Evolutionary conservation across 2,797 vertebrate genomes (phyloP).

Genomic region (Coregonus sp.): DNA sequence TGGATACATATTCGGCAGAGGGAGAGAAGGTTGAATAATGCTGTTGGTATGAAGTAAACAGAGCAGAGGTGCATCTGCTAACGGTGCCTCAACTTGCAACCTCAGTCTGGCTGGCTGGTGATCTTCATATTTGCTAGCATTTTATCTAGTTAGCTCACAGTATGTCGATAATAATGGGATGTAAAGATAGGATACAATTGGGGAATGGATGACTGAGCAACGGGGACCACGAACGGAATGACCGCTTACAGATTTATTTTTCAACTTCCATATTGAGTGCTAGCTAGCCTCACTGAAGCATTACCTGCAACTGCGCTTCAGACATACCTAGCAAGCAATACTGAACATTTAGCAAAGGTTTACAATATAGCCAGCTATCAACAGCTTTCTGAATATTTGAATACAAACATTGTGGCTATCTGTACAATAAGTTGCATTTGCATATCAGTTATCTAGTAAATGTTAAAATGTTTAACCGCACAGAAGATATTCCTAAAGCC

Average conservation of each 20-base stretch:
- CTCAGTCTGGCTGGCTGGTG: neutral
- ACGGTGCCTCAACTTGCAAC: constrained; percentile 11
- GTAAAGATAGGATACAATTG: neutral
- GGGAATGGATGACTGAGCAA: neutral
- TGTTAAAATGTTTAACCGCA: neutral
- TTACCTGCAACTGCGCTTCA: neutral
- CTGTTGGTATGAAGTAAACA: constrained; percentile 5
- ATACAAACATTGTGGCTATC: neutral
- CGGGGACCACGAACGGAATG: neutral
- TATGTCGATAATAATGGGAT: neutral
- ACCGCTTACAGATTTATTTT: neutral
- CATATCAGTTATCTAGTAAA: too few species aligned
- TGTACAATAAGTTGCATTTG: too few species aligned
- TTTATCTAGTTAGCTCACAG: neutral
- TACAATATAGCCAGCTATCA: neutral
- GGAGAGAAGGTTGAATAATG: neutral
- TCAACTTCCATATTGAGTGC: constrained; percentile 6
- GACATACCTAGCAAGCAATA: neutral
- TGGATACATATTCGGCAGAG: neutral
- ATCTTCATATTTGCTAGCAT: neutral
- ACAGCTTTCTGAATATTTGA: neutral
- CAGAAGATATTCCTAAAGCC: neutral
- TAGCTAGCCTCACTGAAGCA: constrained; percentile 9
- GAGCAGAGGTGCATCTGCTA: constrained; percentile 5
- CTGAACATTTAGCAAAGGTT: too few species aligned